These are phyloP conservation scores for Omphaloscelis lunosa DNA, from an alignment of 2,888 invertebrate genomes.

Conservation along the genomic window DNA sequence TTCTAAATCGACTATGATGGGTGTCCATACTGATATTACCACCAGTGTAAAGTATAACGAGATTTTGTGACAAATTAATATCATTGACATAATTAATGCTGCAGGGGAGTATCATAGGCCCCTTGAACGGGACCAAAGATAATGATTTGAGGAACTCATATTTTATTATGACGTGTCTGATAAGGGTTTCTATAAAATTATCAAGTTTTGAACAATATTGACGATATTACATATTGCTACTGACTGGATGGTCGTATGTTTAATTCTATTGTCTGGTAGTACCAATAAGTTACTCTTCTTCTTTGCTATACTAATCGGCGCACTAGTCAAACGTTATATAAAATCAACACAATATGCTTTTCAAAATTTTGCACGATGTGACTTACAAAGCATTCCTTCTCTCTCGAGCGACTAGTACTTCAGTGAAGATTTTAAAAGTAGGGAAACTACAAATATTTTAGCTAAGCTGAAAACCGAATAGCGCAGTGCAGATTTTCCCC, in stretches of 20 bases:
- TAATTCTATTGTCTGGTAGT: not conserved
- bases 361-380: not conserved
- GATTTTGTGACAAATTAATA: not conserved
- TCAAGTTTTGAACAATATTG: not conserved
- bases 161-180: not conserved
- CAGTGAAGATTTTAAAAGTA: conserved; percentile 25
- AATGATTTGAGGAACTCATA: not conserved
- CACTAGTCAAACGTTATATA: not conserved
- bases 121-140: not conserved
- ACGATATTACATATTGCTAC: not conserved
- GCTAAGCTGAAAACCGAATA: not conserved
- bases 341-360: not conserved
- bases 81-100: not conserved
- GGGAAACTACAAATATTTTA: conserved; percentile 4
- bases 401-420: conserved; percentile 9
- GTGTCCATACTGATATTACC: not conserved
- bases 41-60: not conserved
- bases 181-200: not conserved
- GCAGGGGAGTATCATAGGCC: conserved; percentile 7
- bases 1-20: not conserved
- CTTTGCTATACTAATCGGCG: not conserved
- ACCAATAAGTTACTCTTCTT: no score
- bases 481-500: conserved; percentile 17
- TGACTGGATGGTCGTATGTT: not conserved
- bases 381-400: conserved; percentile 16